phyloP scores from a whole-genome alignment of 2,113 vertebrate species.

The Falcunculus frontatus region DNA sequence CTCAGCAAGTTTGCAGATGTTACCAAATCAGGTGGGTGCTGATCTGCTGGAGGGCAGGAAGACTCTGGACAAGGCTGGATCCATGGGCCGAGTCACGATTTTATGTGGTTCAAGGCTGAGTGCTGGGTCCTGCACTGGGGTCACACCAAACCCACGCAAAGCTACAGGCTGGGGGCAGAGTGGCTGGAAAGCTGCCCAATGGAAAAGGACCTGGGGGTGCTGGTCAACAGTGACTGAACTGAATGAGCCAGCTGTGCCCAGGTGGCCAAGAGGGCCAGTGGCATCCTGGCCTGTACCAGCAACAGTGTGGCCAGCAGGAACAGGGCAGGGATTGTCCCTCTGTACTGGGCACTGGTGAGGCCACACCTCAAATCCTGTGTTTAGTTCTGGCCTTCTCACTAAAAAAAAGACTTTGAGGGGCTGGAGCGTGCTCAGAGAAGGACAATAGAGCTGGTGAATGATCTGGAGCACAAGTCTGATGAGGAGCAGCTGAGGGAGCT shows the following conservation, averaged over 20 bases:
- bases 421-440: not conserved
- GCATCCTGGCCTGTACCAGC: not conserved
- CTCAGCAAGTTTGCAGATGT: not conserved
- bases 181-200: not conserved
- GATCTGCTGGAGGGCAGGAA: not conserved
- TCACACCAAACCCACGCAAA: not conserved
- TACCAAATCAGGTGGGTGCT: not conserved
- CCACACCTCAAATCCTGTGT: not conserved
- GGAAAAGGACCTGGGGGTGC: not conserved
- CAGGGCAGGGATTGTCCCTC: too few species aligned
- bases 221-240: not conserved
- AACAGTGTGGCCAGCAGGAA: not conserved
- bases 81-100: accelerated
- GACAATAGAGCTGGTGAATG: accelerated
- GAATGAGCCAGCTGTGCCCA: not conserved
- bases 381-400: not conserved
- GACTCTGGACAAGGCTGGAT: not conserved
- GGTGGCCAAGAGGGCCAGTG: not conserved
- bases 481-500: not conserved
- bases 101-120: not conserved
- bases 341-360: not conserved
- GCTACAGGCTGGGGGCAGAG: not conserved
- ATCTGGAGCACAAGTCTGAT: not conserved
- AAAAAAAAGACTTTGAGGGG: not conserved
- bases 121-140: not conserved